Evolutionary conservation across 1,140 invertebrate species (phyloP), one percentile per base, ranked within the genome.

Genomic region (fruit fly (Drosophila melanogaster)): DNA sequence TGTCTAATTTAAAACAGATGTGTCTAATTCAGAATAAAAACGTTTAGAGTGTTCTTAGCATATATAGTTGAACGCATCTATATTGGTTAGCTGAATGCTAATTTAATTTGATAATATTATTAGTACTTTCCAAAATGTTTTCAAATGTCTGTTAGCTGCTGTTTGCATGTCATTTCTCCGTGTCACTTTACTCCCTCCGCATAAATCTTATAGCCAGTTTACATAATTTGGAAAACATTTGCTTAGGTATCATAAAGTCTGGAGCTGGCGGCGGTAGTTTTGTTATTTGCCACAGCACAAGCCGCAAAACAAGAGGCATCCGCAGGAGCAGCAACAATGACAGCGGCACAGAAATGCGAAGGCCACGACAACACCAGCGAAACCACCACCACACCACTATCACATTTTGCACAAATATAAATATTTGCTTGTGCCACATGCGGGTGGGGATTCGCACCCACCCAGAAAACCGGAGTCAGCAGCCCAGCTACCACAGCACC

Each of bases 381-480:
- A 79, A 51, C 57, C 57, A 24, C 19, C 19, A 19, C 11, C 47
- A 54, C 19, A 19, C 11, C 47, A 54, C 59, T 54, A 66, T 51
- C 74, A 86, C 57, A 78, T 74, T 87, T 70, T 64, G 66, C 73
- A 87, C 73, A 81, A 85, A 78, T 81, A 81, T 70, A 85, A 85
- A 85, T 85, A 85, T 85, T 85, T 85, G 83, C 64, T 81, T 87
- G 59, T 75, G 83, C 73, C 62, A 59, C 81, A 86, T 81, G 56
- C 59, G 55, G 60, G 40, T 33, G 78, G 62, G 35, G 26, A 12
- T 3, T 38, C 12, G 33, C 51, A 11, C 33, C 14, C 7, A n/a
- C 24, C 47, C 24, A 11, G 7, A 14, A 24, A 1, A 26, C 43
- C 19, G 19, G 19, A 22, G 19, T 22, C 3, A n/a, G 8, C 24